Percentiles rank a stretch among this genome's conserved stretches.
Evolutionary conservation across 2,888 invertebrate genomes (phyloP).

Genomic region (Eilema sororculum): DNA sequence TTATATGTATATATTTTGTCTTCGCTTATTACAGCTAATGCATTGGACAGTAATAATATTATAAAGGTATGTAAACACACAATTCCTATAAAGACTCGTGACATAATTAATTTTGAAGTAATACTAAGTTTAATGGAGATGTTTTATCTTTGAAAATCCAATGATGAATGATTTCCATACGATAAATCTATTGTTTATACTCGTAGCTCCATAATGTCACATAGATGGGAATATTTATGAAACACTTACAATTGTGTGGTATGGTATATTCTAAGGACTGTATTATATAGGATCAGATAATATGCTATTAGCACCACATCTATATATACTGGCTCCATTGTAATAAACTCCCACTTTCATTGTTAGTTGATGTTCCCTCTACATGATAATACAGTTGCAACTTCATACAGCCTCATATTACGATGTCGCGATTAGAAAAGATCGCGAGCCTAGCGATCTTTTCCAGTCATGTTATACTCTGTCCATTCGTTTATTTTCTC

Average conservation of each 20-base stretch:
- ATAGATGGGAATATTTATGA: conserved; percentile 5
- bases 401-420: no score
- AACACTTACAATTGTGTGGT: conserved; percentile 6
- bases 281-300: background rate
- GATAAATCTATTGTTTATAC: conserved; percentile 1
- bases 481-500: no score
- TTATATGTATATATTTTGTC: conserved; percentile 8
- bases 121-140: background rate
- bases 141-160: conserved; percentile 1
- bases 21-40: background rate
- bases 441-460: no score
- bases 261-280: background rate
- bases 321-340: no score
- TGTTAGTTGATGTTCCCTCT: no score
- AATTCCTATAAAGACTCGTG: background rate
- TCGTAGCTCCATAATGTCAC: background rate
- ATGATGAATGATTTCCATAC: conserved; percentile 3
- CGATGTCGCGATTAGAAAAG: no score
- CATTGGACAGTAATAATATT: background rate
- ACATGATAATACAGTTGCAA: no score
- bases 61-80: background rate
- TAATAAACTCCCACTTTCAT: no score
- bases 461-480: no score
- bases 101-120: background rate
- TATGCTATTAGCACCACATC: no score